A percentile compares a stretch with the other conserved stretches of the same genome.
phyloP scores from a whole-genome alignment of 2,888 invertebrate genomes.

The Diaphora mendica region DNA sequence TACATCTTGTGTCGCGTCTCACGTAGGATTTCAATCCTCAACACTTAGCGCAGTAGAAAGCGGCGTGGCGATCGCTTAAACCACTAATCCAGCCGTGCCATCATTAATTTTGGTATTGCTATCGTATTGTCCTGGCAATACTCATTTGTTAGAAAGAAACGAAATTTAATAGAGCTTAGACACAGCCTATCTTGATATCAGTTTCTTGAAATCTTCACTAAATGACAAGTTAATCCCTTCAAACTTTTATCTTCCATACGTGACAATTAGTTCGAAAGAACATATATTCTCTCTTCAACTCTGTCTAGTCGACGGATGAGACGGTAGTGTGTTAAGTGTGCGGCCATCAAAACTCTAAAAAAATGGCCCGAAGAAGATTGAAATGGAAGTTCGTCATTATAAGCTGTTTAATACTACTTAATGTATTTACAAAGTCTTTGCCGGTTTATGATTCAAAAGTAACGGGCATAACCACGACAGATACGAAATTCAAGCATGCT shows the following conservation, averaged over 20 bases:
- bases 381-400: constrained; percentile 65
- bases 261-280: background rate
- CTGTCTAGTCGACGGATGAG: constrained; percentile 57
- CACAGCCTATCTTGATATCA: background rate
- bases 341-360: constrained; percentile 48
- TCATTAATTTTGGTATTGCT: too few relatives aligned
- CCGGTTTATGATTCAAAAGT: constrained; percentile 51
- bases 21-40: too few relatives aligned
- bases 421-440: constrained; percentile 60
- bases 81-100: too few relatives aligned
- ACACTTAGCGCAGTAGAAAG: too few relatives aligned
- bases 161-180: background rate
- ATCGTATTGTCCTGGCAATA: background rate
- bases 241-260: constrained; percentile 46
- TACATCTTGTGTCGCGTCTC: too few relatives aligned
- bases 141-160: background rate
- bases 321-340: constrained; percentile 46
- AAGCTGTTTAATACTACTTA: constrained; percentile 54
- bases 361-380: constrained; percentile 70
- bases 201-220: background rate
- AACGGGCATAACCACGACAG: constrained; percentile 30
- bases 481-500: constrained; percentile 37
- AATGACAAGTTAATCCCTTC: constrained; percentile 27
- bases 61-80: too few relatives aligned
- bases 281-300: constrained; percentile 40